Evolutionary conservation across 2,113 vertebrate genomes (phyloP), one percentile per base, ranked within the genome.

Genomic region (Cairina moschata): DNA sequence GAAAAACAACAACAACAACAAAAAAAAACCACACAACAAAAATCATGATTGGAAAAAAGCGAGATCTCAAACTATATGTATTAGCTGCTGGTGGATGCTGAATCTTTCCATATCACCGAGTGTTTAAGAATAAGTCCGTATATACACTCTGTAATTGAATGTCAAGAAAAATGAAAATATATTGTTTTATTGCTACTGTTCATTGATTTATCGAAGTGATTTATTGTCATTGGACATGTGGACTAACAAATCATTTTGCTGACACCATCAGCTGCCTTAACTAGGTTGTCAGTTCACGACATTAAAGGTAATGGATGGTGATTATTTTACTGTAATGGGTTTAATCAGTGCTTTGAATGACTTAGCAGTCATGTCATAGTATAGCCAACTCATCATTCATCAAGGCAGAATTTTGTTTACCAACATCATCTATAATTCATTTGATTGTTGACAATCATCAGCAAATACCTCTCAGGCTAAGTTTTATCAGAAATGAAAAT

Each of bases 241-340:
- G 93, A 86, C 68, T 96, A 96, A 98, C 98, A 98, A 98, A 98
- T 98, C 97, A 98, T 97, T 98, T 96, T 91, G 86, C 97, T 98
- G 98, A 98, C 98, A 98, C 95, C 96, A 98, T 98, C 98, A 98
- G 98, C 97, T 98, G 97, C 97, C 97, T 98, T 98, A 98, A 98
- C 98, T 98, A 98, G 97, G 96, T 97, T 98, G 98, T 98, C 98
- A 98, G 97, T 98, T 98, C 96, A 95, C 6, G 91, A 98, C 97
- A 98, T 98, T 98, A 98, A 98, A 98, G 97, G 98, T 98, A 98
- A 98, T 98, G 97, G 98, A 98, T 98, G 96, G 96, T 98, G 97
- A 98, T 98, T 98, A 98, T 98, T 98, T 98, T 98, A 98, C 98
- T 98, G 97, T 98, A 97, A 98, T 98, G 97, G 96, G 97, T 98